Conservation (phyloP, 2,113 vertebrate species). For the Laterallus jamaicensis region DNA sequence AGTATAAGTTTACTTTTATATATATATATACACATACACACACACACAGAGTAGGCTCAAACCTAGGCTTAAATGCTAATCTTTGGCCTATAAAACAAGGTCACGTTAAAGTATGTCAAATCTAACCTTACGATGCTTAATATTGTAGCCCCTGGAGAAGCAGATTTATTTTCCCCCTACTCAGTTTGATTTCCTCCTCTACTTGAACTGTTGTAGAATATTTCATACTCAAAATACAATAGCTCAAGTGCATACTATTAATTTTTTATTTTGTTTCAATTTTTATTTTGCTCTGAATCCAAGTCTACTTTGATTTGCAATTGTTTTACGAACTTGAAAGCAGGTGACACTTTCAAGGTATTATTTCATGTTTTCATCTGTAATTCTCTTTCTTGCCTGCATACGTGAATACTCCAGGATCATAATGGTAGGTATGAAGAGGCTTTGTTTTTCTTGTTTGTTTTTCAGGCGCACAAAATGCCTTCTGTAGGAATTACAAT, state of each 20-base stretch:
- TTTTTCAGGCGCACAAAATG: conserved; percentile 15
- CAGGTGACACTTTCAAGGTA: neutral
- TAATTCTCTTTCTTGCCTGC: neutral
- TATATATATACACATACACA: too few species aligned
- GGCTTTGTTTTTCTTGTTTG: conserved; percentile 24
- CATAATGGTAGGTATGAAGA: conserved; percentile 25
- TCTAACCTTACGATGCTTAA: neutral
- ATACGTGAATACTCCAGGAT: neutral
- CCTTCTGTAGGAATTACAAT: conserved; percentile 34
- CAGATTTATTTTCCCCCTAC: neutral
- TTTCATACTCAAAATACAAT: neutral
- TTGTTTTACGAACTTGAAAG: conserved; percentile 2
- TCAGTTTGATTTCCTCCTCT: neutral
- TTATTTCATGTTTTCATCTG: neutral
- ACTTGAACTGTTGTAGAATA: neutral
- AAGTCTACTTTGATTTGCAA: neutral
- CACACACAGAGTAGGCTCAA: neutral
- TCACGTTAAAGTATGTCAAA: neutral
- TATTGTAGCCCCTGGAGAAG: neutral
- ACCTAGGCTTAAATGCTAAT: neutral
- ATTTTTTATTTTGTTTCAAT: neutral
- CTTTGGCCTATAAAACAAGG: neutral
- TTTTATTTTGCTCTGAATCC: conserved; percentile 14
- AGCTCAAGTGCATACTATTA: neutral
- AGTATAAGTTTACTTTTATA: neutral